Conservation (phyloP, 2,888 invertebrate genomes). For the Troglohyphantes excavatus region DNA sequence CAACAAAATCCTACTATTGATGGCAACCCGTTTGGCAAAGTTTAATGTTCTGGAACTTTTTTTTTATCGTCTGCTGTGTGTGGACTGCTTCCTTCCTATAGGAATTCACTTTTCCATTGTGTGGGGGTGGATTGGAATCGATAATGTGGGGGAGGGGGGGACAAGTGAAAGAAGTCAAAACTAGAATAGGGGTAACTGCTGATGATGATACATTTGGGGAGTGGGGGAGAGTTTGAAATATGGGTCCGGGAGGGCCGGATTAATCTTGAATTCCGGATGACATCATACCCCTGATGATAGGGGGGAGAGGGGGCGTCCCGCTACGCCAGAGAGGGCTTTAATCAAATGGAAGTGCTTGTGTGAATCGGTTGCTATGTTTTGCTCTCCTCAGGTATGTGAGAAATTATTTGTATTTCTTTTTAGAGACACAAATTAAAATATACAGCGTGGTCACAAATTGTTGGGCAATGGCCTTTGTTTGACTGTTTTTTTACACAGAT, state of each 20-base stretch:
- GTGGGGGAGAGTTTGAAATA: constrained; percentile 69
- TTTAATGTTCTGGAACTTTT: too few species aligned
- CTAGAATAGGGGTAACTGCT: not conserved
- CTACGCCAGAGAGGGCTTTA: constrained; percentile 10
- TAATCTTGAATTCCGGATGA: constrained; percentile 68
- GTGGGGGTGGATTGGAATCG: not conserved
- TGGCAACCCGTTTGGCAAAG: too few species aligned
- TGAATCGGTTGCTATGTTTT: constrained; percentile 52
- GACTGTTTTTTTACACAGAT: too few species aligned
- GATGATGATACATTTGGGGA: constrained; percentile 33
- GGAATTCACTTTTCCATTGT: not conserved
- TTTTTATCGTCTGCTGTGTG: not conserved
- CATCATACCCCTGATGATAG: constrained; percentile 52
- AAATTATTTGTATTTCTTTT: too few species aligned
- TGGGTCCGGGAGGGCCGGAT: constrained; percentile 51
- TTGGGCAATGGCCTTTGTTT: too few species aligned
- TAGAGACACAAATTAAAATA: too few species aligned
- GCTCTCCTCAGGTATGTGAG: constrained; percentile 53
- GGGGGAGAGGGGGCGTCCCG: constrained; percentile 26
- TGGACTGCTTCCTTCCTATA: not conserved
- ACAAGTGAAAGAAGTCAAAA: constrained; percentile 34
- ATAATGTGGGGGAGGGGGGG: constrained; percentile 25
- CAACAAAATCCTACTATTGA: too few species aligned
- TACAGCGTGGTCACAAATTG: too few species aligned
- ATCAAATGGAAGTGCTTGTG: constrained; percentile 21